Base-by-base conservation (phyloP, 2,113 vertebrate species). In the Pteronura brasiliensis region DNA sequence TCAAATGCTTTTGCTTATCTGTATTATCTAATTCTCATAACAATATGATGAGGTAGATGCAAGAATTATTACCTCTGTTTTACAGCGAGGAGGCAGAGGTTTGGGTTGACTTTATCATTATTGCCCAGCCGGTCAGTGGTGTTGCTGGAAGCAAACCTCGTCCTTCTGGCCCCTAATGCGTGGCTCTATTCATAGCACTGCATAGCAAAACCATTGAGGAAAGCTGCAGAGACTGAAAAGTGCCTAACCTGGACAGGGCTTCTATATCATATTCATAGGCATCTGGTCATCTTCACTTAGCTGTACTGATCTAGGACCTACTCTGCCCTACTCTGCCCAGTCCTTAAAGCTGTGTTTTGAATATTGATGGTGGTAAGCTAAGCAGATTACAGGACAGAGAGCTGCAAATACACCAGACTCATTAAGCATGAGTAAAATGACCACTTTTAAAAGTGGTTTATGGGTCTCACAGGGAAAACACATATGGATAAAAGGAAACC, bases 361-460 rank as follows among this genome's bases (percentile, higher is more conserved):
- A 93, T 91, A 94, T n/a, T 72, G 86, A 95, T 90, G 94, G 55
- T 34, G n/a, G 76, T 0, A 42, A 88, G 92, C 71, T 95, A 92
- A 94, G 95, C 27, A 44, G 95, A 94, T 93, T 81, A 65, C 27
- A 95, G 88, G 72, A 57, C 76, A 76, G 72, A 97, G 83, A 97
- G 87, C 63, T 93, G 84, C 63, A 88, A 95, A 96, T 81, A 88
- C 57, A 74, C 34, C 14, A 80, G 59, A 39, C 74, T 88, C 94
- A 90, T 96, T 94, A 94, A 89, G 80, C 57, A 67, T 44, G 36
- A 90, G 49, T 49, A 87, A 90, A 93, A 96, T 82, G 87, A 83
- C 69, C 23, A 63, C n/a, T 57, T 97, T 92, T 76, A 80, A 93
- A 96, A 93, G 74, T 90, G 90, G 71, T 85, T 96, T 88, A 52